Conservation (phyloP, 2,797 vertebrate species). For the Vultur gryphus region DNA sequence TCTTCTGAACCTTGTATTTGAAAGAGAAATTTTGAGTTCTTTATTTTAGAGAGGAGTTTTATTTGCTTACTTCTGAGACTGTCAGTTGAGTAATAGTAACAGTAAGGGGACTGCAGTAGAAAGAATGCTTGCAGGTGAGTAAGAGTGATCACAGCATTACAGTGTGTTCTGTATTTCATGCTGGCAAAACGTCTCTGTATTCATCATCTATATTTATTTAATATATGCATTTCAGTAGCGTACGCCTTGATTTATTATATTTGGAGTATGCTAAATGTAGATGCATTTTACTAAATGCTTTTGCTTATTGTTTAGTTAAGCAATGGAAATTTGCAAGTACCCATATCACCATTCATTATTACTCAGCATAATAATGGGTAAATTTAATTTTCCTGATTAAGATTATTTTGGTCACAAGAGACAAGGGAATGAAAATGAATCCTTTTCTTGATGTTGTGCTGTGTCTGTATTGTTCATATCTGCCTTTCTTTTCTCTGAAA, state of each 20-base stretch:
- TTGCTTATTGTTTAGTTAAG: not conserved
- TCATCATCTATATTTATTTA: not conserved
- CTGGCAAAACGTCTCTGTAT: not conserved
- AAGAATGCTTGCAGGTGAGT: not conserved
- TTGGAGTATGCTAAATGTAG: not conserved
- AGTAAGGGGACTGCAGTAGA: not conserved
- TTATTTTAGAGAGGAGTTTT: not conserved
- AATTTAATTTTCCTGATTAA: slow-evolving; percentile 40
- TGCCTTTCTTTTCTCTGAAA: slow-evolving; percentile 47
- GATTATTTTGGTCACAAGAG: slow-evolving; percentile 8
- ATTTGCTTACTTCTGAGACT: not conserved
- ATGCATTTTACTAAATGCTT: not conserved
- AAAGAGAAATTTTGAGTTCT: not conserved
- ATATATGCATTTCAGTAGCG: not conserved
- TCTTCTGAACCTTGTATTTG: not conserved
- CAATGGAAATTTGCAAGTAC: not conserved
- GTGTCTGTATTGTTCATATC: not conserved
- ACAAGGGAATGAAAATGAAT: slow-evolving; percentile 22
- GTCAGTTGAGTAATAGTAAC: not conserved
- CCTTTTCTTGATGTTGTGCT: not conserved
- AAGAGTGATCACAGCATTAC: not conserved
- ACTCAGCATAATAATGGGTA: not conserved
- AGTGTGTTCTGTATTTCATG: not conserved
- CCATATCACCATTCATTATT: not conserved
- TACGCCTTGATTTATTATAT: not conserved